A percentile compares a stretch with the other conserved stretches of the same genome.
Evolutionary conservation across 2,113 vertebrate genomes (phyloP).

Genomic region (Aleadryas rufinucha): DNA sequence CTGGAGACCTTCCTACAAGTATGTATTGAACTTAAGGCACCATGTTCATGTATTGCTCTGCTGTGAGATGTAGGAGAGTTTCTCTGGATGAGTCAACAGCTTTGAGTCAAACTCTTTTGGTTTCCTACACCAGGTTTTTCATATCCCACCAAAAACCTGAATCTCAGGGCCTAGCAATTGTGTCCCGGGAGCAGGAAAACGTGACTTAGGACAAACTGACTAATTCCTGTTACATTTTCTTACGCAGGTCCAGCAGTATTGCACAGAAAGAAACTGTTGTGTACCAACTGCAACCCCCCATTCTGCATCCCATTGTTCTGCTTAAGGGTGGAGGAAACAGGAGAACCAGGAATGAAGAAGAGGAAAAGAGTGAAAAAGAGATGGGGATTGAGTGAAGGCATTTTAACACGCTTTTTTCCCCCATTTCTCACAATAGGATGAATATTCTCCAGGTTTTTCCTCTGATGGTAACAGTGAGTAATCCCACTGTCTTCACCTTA

Average conservation of each 20-base stretch:
- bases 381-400: neutral
- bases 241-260: neutral
- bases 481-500: neutral
- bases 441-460: neutral
- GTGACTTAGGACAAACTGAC: neutral
- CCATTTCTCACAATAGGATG: neutral
- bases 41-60: neutral
- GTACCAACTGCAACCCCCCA: too few species aligned
- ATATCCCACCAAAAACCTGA: too few species aligned
- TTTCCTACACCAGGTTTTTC: neutral
- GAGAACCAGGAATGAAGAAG: neutral
- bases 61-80: neutral
- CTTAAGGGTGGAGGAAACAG: neutral
- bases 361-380: neutral
- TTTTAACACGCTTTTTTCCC: neutral
- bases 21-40: neutral
- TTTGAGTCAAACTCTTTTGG: neutral
- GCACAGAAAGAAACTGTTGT: neutral
- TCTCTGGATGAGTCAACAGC: neutral
- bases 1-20: neutral
- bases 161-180: too few species aligned
- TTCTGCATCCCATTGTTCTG: neutral
- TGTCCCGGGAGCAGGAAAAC: neutral
- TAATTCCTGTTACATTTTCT: neutral
- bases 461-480: neutral